Evolutionary conservation across 2,797 vertebrate species (phyloP), one percentile per base, ranked within the genome.

Genomic region (Danio jaintianensis): DNA sequence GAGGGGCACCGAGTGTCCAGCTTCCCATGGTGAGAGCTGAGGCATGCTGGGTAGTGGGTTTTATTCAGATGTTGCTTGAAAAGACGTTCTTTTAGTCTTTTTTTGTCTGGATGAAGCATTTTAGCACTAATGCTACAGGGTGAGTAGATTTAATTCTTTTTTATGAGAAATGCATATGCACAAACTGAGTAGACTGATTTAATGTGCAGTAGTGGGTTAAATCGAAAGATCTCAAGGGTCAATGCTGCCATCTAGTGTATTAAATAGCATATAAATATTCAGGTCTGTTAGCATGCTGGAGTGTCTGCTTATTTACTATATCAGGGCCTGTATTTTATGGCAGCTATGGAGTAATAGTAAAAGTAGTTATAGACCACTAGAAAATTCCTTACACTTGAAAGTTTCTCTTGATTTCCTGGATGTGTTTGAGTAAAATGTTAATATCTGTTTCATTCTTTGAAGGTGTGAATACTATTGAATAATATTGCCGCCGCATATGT

Each of bases 211-310:
- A 13, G 7, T 29, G 61, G 15, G 12, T 59, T 63, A 56, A 11
- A 15, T n/a, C 71, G 6, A 8, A 70, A 70, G 4, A 64, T 62
- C 5, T 9, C 29, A 79, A 80, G 48, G 64, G 36, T 48, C 53
- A 74, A 48, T 68, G 73, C 55, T 80, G 66, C 84, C 86, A 85
- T 56, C 87, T 86, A 81, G 81, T 85, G 87, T 61, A 55, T 9
- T 29, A 29, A 68, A 3, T 13, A 56, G n/a, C n/a, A 59, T 9
- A 16, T 61, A 56, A 5, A 76, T 16, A n/a, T 20, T 12, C 45
- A 68, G 15, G 6, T 1, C 6, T 45, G 4, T 45, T 6, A 0
- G 29, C 47, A 69, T 12, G 40, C 0, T 2, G 7, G 20, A 47
- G 18, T 29, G 63, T 47, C 12, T 47, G 45, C 47, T 67, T 48